Evolutionary conservation across 2,888 invertebrate genomes (phyloP).

Genomic region (Drosophila vallismaia): DNA sequence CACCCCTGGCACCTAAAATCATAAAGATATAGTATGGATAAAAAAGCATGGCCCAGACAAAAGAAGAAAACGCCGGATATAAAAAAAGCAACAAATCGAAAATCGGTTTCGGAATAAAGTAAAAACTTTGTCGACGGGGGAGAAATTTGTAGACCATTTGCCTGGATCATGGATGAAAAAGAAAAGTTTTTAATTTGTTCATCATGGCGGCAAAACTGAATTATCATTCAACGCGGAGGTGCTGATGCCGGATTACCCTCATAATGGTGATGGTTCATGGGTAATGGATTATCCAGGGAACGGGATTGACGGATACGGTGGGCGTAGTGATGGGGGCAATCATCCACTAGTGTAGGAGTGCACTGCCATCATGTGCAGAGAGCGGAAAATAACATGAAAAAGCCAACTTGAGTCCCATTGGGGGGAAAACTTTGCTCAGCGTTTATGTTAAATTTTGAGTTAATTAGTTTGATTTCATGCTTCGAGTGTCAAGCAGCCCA

Average conservation of each 20-base stretch:
- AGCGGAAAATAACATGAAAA: conserved; percentile 49
- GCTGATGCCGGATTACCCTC: conserved; percentile 23
- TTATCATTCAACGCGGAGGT: conserved; percentile 41
- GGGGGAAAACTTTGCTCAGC: conserved; percentile 29
- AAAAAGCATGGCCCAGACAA: conserved; percentile 18
- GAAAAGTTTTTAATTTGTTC: conserved; percentile 55
- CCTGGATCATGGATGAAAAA: conserved; percentile 33
- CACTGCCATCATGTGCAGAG: conserved; percentile 46
- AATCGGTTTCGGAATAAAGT: conserved; percentile 13
- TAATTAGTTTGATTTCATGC: conserved; percentile 66
- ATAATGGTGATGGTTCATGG: conserved; percentile 9
- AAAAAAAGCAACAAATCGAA: conserved; percentile 26
- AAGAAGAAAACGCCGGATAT: neutral
- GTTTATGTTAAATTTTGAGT: conserved; percentile 48
- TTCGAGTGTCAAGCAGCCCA: conserved; percentile 43
- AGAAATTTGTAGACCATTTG: conserved; percentile 45
- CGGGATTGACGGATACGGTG: neutral
- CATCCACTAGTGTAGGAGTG: conserved; percentile 24
- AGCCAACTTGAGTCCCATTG: conserved; percentile 26
- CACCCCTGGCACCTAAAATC: neutral
- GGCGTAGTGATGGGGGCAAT: conserved; percentile 1
- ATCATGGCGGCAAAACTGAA: conserved; percentile 54
- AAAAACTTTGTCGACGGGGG: conserved; percentile 43
- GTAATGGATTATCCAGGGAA: neutral
- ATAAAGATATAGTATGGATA: neutral